Evolutionary conservation across 2,797 vertebrate species (phyloP).

Genomic region (Intellagama lesueurii): DNA sequence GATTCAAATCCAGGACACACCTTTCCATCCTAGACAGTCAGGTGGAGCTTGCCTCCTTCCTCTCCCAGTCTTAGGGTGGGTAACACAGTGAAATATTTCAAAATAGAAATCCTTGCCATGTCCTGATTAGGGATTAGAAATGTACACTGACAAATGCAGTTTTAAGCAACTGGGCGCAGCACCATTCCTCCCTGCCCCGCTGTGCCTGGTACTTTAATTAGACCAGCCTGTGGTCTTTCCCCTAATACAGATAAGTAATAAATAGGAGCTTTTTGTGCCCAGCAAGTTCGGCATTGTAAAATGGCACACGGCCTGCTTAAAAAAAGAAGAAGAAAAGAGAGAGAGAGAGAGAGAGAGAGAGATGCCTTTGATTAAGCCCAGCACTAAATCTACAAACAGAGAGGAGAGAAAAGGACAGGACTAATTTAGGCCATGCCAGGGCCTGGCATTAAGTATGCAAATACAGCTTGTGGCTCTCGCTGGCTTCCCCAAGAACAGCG

Average conservation of each 20-base stretch:
- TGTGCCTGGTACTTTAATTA: constrained; percentile 68
- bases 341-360: no score
- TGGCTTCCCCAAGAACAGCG: constrained; percentile 86
- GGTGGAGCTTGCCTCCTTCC: neutral
- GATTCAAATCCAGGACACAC: neutral
- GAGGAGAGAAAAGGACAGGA: constrained; percentile 77
- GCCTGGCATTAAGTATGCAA: constrained; percentile 87
- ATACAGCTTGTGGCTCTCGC: constrained; percentile 77
- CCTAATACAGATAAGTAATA: constrained; percentile 78
- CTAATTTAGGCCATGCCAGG: constrained; percentile 84
- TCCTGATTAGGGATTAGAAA: constrained; percentile 69
- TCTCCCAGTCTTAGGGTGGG: constrained; percentile 3
- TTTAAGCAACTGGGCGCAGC: constrained; percentile 65
- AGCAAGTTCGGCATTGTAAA: constrained; percentile 79
- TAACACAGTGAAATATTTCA: constrained; percentile 28
- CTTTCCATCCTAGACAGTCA: constrained; percentile 17
- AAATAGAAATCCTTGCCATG: constrained; percentile 31
- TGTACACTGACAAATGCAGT: constrained; percentile 65
- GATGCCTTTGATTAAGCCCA: constrained; percentile 82
- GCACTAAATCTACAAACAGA: constrained; percentile 84
- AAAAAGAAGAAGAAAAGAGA: no score
- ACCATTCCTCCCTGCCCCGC: neutral
- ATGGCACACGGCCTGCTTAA: constrained; percentile 78
- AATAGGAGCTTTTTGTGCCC: constrained; percentile 79
- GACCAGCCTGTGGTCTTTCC: constrained; percentile 70